Base-by-base conservation (phyloP, 1,140 invertebrate species). In the Saccostrea cuccullata region DNA sequence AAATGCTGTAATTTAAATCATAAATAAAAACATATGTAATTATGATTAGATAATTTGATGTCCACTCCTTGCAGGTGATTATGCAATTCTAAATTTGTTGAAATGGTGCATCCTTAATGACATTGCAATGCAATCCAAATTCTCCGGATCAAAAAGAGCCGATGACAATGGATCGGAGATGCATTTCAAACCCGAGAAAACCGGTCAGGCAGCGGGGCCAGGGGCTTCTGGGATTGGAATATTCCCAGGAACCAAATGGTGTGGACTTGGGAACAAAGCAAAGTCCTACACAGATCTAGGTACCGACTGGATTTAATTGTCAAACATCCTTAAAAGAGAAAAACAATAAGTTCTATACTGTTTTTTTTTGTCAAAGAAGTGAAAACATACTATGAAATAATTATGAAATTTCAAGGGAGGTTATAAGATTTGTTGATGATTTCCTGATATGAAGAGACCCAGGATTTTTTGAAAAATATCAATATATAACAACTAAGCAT, bases 201-300 rank as follows among this genome's bases (percentile, higher is more conserved):
- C 88, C 5, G 88, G 88, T 23, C 60, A 89, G 9, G 85, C 88
- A 15, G 88, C 77, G 8, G 88, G 88, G 12, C 15, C 77, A 47
- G 30, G 30, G 15, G 60, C 60, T 67, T 23, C 60, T 67, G 36
- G 64, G n/a, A 47, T 83, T 47, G 88, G 84, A n/a, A 89, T 89
- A 3, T 89, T 89, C 23, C 88, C 88, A 8, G 88, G 88, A 13
- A 89, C 88, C 26, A 89, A 89, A 85, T 89, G 88, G 88, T 89
- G 88, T 84, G 88, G 88, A 56, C 86, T 87, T 20, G 40, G 82
- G 12, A 89, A 89, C 55, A 20, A 83, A 1, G 88, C 88, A 12
- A 36, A 58, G 4, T 86, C 40, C 47, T 84, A 89, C 23, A 47
- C 83, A 55, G 88, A 89, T 87, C 40, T 89, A 73, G 88, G 88